Percentiles rank a stretch among this genome's conserved stretches.
phyloP scores from a whole-genome alignment of 2,888 invertebrate genomes.

The Synergus gifuensis region DNA sequence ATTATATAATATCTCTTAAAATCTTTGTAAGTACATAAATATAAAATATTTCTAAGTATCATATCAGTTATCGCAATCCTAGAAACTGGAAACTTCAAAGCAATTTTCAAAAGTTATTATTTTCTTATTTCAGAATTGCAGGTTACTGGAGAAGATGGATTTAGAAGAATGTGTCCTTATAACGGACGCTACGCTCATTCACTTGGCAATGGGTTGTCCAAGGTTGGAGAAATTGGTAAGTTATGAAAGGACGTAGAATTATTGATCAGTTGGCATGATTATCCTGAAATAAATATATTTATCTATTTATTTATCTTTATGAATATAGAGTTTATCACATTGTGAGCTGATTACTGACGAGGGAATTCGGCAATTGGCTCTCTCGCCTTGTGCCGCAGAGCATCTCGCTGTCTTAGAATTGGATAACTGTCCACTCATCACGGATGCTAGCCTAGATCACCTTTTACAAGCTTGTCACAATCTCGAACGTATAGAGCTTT shows the following conservation, averaged over 20 bases:
- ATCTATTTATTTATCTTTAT: not conserved
- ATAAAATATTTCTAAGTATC: no score
- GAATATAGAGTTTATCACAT: conserved; percentile 94
- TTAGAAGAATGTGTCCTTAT: conserved; percentile 98
- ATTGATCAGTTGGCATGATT: not conserved
- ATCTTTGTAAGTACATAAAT: no score
- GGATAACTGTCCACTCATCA: conserved; percentile 99
- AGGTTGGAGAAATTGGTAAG: conserved; percentile 95
- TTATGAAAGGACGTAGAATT: conserved; percentile 48
- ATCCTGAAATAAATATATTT: not conserved
- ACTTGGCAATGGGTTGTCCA: conserved; percentile 97
- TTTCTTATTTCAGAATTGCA: conserved; percentile 86
- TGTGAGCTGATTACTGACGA: conserved; percentile 99
- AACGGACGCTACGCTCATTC: conserved; percentile 95
- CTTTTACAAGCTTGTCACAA: conserved; percentile 93
- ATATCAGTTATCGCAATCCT: no score
- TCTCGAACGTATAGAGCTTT: conserved; percentile 97
- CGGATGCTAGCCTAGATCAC: conserved; percentile 97
- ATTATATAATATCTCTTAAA: no score
- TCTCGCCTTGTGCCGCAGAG: conserved; percentile 96
- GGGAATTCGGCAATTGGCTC: conserved; percentile 95
- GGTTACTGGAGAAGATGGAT: conserved; percentile 97
- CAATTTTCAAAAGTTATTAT: not conserved
- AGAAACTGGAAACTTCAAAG: not conserved
- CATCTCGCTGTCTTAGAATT: conserved; percentile 96